Conservation (phyloP, 2,797 vertebrate genomes). For the Hydrolagus colliei region DNA sequence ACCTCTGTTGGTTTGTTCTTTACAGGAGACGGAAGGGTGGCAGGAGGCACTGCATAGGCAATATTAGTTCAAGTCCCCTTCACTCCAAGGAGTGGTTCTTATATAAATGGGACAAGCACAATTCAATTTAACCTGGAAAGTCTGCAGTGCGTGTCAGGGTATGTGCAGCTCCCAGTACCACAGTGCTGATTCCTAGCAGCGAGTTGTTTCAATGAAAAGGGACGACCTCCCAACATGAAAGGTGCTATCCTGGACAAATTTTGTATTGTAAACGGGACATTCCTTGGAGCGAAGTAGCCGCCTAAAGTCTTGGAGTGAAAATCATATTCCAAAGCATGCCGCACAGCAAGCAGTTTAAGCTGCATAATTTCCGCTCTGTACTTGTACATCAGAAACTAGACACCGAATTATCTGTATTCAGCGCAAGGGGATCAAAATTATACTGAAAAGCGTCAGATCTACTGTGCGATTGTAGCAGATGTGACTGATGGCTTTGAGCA, state of each 20-base stretch:
- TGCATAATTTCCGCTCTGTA: neutral
- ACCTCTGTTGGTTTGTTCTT: too few species aligned
- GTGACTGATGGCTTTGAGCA: neutral
- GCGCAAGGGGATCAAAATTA: neutral
- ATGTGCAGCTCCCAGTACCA: neutral
- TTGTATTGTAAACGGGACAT: too few species aligned
- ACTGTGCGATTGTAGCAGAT: neutral
- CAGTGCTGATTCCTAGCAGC: neutral
- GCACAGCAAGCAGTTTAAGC: too few species aligned
- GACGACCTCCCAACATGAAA: neutral
- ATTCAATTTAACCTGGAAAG: neutral
- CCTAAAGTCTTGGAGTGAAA: too few species aligned
- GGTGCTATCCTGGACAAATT: too few species aligned
- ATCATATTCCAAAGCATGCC: too few species aligned
- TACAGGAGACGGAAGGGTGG: too few species aligned
- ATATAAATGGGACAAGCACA: neutral
- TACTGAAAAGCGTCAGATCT: neutral
- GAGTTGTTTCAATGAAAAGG: neutral
- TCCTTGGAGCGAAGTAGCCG: too few species aligned
- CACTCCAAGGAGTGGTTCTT: neutral
- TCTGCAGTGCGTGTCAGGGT: neutral
- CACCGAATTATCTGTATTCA: neutral
- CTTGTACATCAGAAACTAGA: neutral
- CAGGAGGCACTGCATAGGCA: too few species aligned
- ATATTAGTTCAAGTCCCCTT: neutral